phyloP scores from a whole-genome alignment of 2,797 vertebrate genomes.

The Tachyglossus aculeatus region DNA sequence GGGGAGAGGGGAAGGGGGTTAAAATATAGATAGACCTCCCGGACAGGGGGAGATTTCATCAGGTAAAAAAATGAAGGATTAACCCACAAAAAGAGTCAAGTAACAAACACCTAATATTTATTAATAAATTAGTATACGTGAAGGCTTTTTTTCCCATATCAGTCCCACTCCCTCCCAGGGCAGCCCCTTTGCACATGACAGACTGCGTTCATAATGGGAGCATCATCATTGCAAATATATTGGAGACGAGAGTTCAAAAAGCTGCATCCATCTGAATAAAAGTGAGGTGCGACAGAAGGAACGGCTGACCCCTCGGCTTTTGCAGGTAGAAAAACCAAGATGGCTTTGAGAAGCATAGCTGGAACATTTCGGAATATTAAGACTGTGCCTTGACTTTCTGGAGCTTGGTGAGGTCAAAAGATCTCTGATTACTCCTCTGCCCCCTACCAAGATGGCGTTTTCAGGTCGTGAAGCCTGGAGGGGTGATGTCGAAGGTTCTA shows the following conservation, averaged over 20 bases:
- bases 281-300: constrained; percentile 65
- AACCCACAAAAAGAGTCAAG: constrained; percentile 59
- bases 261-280: constrained; percentile 74
- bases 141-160: constrained; percentile 78
- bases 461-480: constrained; percentile 48
- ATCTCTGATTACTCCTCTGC: constrained; percentile 50
- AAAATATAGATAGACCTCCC: no score
- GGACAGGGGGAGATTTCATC: no score
- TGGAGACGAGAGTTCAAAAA: constrained; percentile 71
- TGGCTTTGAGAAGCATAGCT: constrained; percentile 72
- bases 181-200: no score
- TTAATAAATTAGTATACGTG: constrained; percentile 84
- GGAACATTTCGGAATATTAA: constrained; percentile 56
- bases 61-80: no score
- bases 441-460: constrained; percentile 54
- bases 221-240: constrained; percentile 72
- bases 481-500: constrained; percentile 37
- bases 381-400: constrained; percentile 44
- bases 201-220: constrained; percentile 60
- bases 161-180: constrained; percentile 57
- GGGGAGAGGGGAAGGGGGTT: no score
- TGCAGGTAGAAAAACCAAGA: constrained; percentile 70
- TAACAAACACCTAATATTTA: constrained; percentile 85
- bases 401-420: constrained; percentile 53
- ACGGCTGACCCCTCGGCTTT: constrained; percentile 58